Base-by-base conservation (phyloP, 2,113 vertebrate genomes). In the Echinops telfairi region DNA sequence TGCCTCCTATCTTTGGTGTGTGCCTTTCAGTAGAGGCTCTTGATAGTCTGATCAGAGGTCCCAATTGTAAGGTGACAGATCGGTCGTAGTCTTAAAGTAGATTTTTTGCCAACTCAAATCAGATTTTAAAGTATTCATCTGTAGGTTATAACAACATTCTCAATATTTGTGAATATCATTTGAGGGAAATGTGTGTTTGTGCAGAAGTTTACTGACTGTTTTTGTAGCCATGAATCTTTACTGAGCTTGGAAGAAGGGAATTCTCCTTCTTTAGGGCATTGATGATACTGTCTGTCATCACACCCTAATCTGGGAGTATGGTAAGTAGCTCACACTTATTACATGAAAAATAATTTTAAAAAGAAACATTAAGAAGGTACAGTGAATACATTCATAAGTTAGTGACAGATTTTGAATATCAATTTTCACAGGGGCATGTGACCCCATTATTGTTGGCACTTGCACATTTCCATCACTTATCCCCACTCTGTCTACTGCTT, bases 91-190 rank as follows among this genome's bases (percentile, higher is more conserved):
- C 27, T 75, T 88, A 33, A 91, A 47, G 23, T 36, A 83, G 40
- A 83, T 16, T 2, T 86, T 94, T 81, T 78, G 7, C 43, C 83
- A 93, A 64, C 19, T 60, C 43, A 89, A 22, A 73, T 68, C 40
- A 17, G 16, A 73, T 88, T 86, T 83, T 57, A 38, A 93, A 93
- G 36, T 36, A 66, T n/a, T 77, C 19, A 22, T 38, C 58, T 81
- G 16, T 92, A 85, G 62, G 40, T 81, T 82, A 62, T 29, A 43
- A 83, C 2, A 64, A 27, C 47, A 40, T 77, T 16, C 16, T 64
- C 62, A 38, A 23, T 75, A 76, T 78, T 76, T 94, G 76, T 53
- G 29, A 92, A 75, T 89, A 62, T 14, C 82, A 11, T 80, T 71
- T 62, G 16, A 75, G 82, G 36, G 19, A 91, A 82, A 38, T 29